phyloP scores from a whole-genome alignment of 2,797 vertebrate species.

The Pelochelys cantorii region DNA sequence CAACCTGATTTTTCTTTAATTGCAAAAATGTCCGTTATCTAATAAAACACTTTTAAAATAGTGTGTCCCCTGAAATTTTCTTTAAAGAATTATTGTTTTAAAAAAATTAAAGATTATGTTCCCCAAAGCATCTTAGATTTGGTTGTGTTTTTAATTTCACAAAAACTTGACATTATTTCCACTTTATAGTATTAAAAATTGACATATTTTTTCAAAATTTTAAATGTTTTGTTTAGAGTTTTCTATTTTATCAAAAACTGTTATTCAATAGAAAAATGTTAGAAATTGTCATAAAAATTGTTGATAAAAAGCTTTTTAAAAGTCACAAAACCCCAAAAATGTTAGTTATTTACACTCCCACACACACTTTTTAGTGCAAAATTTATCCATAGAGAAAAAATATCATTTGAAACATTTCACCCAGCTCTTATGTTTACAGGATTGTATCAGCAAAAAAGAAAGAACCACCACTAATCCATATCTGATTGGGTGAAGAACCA shows the following conservation, averaged over 20 bases:
- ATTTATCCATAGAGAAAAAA: neutral
- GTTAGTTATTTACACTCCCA: neutral
- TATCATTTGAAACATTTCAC: neutral
- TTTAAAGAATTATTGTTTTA: neutral
- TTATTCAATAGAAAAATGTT: neutral
- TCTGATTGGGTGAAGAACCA: neutral
- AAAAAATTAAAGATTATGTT: neutral
- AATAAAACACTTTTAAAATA: neutral
- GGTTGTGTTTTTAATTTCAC: neutral
- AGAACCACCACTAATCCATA: too few species aligned
- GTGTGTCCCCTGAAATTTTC: neutral
- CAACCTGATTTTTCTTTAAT: neutral
- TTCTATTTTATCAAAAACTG: neutral
- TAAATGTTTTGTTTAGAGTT: neutral
- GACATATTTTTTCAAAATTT: neutral
- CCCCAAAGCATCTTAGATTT: neutral
- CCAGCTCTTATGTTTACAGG: neutral
- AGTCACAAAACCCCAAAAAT: neutral
- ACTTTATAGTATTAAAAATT: neutral
- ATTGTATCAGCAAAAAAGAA: neutral
- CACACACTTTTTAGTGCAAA: neutral
- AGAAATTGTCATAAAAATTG: neutral
- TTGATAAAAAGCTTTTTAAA: neutral
- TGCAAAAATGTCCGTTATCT: neutral
- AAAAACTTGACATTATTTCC: neutral